Base-by-base conservation (phyloP, 2,113 vertebrate genomes). In the Platysternon megacephalum region DNA sequence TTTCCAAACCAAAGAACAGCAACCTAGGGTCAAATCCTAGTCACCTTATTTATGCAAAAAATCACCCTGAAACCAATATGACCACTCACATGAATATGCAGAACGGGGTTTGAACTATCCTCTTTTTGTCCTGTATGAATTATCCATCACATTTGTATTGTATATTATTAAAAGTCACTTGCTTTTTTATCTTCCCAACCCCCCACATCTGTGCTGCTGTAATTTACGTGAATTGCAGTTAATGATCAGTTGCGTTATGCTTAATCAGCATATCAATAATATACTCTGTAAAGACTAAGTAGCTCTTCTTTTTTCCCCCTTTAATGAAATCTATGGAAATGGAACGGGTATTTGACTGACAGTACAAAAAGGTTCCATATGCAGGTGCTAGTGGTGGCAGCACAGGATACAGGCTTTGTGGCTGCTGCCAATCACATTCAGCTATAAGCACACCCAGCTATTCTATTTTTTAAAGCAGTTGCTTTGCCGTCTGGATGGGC, bases 221-320 rank as follows among this genome's bases (percentile, higher is more conserved):
- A 97, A 98, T 95, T 98, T 97, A 94, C 46, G 74, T 97, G 82
- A 97, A 95, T 97, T 95, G 89, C 85, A 5, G 87, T 74, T 98
- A 93, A 94, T 95, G 89, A 98, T 97, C 97, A 91, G 93, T 98
- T 97, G 76, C 51, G 44, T 95, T 97, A 94, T 98, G 96, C 87
- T 95, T 96, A 95, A 97, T 97, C 89, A 97, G 93, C 91, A 96
- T 96, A 95, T 93, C 91, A 97, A 90, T 96, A 97, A 92, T 95
- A 95, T 93, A 76, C 81, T 94, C 97, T 92, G 79, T 83, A 92
- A 96, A 95, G 91, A 52, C 83, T 94, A 87, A 96, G 88, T 28
- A 94, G 93, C 74, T 97, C 72, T 92, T 94, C 87, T 93, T 95
- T 94, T 95, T 94, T 92, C 52, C 78, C 96, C 58, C 91, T 76